Conservation (phyloP, 2,888 invertebrate species). For the Invenusta paracnida region DNA sequence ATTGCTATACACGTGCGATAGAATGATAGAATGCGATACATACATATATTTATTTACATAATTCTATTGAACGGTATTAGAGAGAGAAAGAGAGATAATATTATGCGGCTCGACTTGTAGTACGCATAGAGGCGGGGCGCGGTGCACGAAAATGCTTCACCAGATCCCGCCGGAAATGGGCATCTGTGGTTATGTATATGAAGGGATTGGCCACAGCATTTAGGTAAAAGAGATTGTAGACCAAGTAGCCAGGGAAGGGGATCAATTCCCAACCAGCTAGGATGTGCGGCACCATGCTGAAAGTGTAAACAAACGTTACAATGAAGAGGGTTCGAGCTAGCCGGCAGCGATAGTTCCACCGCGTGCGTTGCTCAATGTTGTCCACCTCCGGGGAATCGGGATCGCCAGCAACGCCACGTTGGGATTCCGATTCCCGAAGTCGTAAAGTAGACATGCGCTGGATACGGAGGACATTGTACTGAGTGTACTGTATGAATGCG, state of each 20-base stretch:
- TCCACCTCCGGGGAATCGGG: neutral
- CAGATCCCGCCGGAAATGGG: neutral
- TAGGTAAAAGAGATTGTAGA: neutral
- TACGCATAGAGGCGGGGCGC: neutral
- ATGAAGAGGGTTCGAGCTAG: neutral
- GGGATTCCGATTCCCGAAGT: neutral
- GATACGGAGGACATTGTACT: neutral
- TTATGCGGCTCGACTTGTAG: neutral
- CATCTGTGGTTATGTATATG: neutral
- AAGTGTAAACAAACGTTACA: neutral
- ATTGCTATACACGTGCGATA: too few relatives aligned
- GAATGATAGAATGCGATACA: too few relatives aligned
- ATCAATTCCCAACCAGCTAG: neutral
- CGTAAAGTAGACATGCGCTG: neutral
- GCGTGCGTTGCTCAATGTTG: neutral
- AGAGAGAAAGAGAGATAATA: too few relatives aligned
- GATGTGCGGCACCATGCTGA: slow-evolving; percentile 2
- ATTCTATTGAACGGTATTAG: too few relatives aligned
- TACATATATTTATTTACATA: too few relatives aligned
- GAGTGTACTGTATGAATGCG: slow-evolving; percentile 14
- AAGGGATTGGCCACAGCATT: slow-evolving; percentile 10
- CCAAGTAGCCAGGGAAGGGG: neutral
- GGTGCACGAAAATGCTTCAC: neutral
- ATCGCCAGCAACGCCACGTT: neutral
- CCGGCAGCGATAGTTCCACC: neutral